Evolutionary conservation across 1,140 invertebrate genomes (phyloP).

Genomic region (Ladona fulva): DNA sequence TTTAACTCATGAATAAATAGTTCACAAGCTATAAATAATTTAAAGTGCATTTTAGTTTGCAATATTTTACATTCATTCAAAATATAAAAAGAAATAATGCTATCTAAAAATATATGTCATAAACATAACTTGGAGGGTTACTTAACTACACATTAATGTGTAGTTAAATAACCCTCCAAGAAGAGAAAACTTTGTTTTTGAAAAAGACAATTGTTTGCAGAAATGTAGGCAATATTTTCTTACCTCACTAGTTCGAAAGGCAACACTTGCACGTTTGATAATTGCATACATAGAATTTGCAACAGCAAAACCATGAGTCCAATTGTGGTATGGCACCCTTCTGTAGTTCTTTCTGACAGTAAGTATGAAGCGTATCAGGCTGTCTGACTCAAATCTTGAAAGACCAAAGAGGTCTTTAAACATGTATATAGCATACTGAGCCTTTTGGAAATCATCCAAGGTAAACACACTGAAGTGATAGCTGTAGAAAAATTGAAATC

Average conservation of each 20-base stretch:
- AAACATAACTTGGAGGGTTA: too few species aligned
- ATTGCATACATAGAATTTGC: constrained; percentile 74
- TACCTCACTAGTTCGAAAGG: constrained; percentile 53
- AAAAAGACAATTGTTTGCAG: too few species aligned
- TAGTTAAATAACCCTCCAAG: too few species aligned
- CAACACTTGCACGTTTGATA: constrained; percentile 47
- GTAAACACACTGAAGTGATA: constrained; percentile 64
- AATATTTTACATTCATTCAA: too few species aligned
- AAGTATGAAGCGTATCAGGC: constrained; percentile 60
- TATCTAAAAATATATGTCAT: too few species aligned
- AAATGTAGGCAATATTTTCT: too few species aligned
- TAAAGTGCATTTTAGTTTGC: too few species aligned
- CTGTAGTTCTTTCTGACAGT: constrained; percentile 79
- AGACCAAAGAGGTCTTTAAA: constrained; percentile 63
- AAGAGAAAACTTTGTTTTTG: too few species aligned
- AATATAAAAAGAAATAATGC: too few species aligned
- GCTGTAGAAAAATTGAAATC: constrained; percentile 35
- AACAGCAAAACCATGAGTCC: constrained; percentile 76
- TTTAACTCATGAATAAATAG: too few species aligned
- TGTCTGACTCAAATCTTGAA: constrained; percentile 47
- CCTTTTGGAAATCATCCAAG: constrained; percentile 57
- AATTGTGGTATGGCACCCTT: constrained; percentile 75
- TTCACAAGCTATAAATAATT: too few species aligned
- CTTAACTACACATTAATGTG: too few species aligned
- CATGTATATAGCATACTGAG: constrained; percentile 63